Conservation (phyloP, 1,140 invertebrate species). For the Drosophila mayri region DNA sequence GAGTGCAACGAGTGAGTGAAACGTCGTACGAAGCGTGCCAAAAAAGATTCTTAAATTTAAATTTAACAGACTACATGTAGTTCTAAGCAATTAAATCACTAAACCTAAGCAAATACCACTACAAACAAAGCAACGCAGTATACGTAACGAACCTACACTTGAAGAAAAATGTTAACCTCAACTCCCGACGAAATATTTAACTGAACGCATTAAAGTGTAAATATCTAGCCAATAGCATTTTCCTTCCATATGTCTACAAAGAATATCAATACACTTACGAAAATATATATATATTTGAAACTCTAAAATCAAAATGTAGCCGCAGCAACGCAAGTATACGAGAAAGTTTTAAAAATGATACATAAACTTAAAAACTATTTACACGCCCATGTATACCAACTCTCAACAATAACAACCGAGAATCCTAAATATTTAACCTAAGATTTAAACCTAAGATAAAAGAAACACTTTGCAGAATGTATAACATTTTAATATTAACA, state of each 20-base stretch:
- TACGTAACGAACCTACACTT: slow-evolving; percentile 65
- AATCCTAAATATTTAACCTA: slow-evolving; percentile 62
- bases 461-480: slow-evolving; percentile 51
- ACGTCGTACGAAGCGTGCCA: slow-evolving; percentile 57
- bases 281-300: slow-evolving; percentile 33
- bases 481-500: slow-evolving; percentile 65
- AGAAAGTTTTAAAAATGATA: slow-evolving; percentile 38
- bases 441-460: slow-evolving; percentile 68
- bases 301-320: slow-evolving; percentile 72
- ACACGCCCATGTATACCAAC: slow-evolving; percentile 46
- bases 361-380: slow-evolving; percentile 43
- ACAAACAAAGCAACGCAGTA: slow-evolving; percentile 75
- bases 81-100: slow-evolving; percentile 45
- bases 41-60: slow-evolving; percentile 38
- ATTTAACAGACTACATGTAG: slow-evolving; percentile 13
- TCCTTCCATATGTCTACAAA: slow-evolving; percentile 62
- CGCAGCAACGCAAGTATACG: slow-evolving; percentile 76
- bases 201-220: slow-evolving; percentile 48
- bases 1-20: slow-evolving; percentile 40
- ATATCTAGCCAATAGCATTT: slow-evolving; percentile 65
- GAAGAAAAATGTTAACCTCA: slow-evolving; percentile 47
- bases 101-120: slow-evolving; percentile 59
- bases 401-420: slow-evolving; percentile 51
- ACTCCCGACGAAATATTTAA: slow-evolving; percentile 18
- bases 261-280: slow-evolving; percentile 31